Conservation (phyloP, 2,113 vertebrate genomes). For the Etheostoma spectabile region DNA sequence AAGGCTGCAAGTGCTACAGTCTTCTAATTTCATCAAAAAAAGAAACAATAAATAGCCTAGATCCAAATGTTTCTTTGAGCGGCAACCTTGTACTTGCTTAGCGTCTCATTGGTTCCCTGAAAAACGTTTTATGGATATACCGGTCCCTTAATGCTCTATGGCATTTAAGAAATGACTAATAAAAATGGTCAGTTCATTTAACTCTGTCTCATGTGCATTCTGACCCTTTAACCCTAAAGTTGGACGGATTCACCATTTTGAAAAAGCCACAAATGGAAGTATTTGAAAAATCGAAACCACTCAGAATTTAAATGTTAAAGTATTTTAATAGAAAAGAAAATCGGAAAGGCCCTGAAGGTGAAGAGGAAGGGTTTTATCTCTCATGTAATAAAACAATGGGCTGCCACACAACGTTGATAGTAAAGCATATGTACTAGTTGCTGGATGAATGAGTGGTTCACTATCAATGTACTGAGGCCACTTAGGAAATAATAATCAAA, state of each 20-base stretch:
- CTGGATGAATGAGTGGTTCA: constrained; percentile 29
- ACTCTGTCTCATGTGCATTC: background rate
- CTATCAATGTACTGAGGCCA: constrained; percentile 47
- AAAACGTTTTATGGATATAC: no score
- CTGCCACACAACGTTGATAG: background rate
- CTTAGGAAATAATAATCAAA: constrained; percentile 57
- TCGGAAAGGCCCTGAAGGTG: background rate
- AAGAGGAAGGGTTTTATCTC: constrained; percentile 18
- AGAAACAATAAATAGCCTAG: no score
- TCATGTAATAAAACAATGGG: constrained; percentile 24
- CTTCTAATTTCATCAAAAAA: no score
- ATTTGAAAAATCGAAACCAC: background rate
- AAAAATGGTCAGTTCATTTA: background rate
- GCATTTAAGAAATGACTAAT: background rate
- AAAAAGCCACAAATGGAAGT: background rate
- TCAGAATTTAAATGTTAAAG: background rate
- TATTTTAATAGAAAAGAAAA: background rate
- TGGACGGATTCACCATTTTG: background rate
- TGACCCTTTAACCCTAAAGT: background rate
- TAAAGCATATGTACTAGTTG: constrained; percentile 9
- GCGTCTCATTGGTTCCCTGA: no score
- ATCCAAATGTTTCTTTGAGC: no score
- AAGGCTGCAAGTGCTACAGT: no score
- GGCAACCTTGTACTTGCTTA: no score
- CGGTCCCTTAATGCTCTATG: no score